phyloP scores from a whole-genome alignment of 1,140 invertebrate species.

The Nasonia giraulti region DNA sequence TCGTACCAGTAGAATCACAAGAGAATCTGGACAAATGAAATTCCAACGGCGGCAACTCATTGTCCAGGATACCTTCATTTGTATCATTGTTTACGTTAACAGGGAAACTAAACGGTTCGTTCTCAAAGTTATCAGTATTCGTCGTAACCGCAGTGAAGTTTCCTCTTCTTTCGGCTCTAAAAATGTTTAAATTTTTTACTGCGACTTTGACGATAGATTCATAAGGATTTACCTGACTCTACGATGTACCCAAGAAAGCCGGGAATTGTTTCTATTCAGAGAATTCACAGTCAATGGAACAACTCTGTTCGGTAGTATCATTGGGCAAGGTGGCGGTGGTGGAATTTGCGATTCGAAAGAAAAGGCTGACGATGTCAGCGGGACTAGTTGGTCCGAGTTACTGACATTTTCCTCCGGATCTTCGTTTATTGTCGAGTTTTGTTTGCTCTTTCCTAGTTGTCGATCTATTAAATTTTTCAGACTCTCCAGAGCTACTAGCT shows the following conservation, averaged over 20 bases:
- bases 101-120: conserved; percentile 14
- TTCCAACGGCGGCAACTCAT: background rate
- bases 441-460: conserved; percentile 48
- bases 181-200: background rate
- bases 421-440: background rate
- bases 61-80: background rate
- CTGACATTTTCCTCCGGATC: conserved; percentile 2
- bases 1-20: conserved; percentile 4
- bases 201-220: background rate
- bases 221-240: conserved; percentile 43
- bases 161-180: conserved; percentile 51
- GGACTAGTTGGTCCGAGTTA: background rate
- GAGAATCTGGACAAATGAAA: conserved; percentile 19
- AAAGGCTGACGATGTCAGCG: conserved; percentile 5
- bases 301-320: conserved; percentile 11
- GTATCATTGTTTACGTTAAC: conserved; percentile 6
- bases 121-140: conserved; percentile 17
- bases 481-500: conserved; percentile 62
- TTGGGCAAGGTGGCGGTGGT: conserved; percentile 4
- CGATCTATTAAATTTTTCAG: conserved; percentile 55
- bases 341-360: conserved; percentile 18
- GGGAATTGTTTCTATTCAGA: conserved; percentile 44
- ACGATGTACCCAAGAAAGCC: conserved; percentile 47
- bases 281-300: conserved; percentile 12
- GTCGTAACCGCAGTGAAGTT: conserved; percentile 19